phyloP scores from a whole-genome alignment of 2,888 invertebrate genomes.

The Tetrapedia diversipes region DNA sequence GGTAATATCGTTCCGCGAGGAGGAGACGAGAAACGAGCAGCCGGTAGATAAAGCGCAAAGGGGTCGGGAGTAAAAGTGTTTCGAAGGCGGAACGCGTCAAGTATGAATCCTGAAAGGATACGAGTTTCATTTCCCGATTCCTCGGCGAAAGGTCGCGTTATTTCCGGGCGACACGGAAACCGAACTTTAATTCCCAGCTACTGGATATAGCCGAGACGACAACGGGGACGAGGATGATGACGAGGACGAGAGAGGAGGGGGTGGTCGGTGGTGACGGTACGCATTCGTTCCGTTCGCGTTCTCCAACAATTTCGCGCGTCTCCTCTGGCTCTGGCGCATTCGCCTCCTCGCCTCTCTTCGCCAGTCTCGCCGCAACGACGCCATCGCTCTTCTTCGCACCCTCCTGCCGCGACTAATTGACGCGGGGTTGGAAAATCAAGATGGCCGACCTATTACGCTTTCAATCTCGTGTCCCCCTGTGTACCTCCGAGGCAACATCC shows the following conservation, averaged over 20 bases:
- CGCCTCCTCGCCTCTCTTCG: slow-evolving; percentile 36
- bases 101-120: slow-evolving; percentile 60
- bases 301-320: slow-evolving; percentile 33
- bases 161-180: slow-evolving; percentile 68
- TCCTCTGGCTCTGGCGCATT: slow-evolving; percentile 18
- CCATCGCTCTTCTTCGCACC: slow-evolving; percentile 77
- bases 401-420: slow-evolving; percentile 79
- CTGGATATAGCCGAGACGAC: slow-evolving; percentile 28
- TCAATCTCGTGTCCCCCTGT: slow-evolving; percentile 75
- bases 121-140: slow-evolving; percentile 69
- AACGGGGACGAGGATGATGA: slow-evolving; percentile 8
- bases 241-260: slow-evolving; percentile 5
- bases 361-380: slow-evolving; percentile 55
- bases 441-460: slow-evolving; percentile 81
- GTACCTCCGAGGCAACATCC: slow-evolving; percentile 62
- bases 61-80: slow-evolving; percentile 47
- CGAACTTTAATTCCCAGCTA: slow-evolving; percentile 64
- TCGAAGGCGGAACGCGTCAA: slow-evolving; percentile 45
- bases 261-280: slow-evolving; percentile 9
- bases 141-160: slow-evolving; percentile 63
- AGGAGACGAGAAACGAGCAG: neutral
- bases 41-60: slow-evolving; percentile 19
- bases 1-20: slow-evolving; percentile 4
- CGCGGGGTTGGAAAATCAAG: slow-evolving; percentile 79
- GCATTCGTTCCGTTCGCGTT: slow-evolving; percentile 44